These are phyloP conservation scores for Hemibagrus guttatus DNA, from an alignment of 2,797 vertebrate genomes.

Conservation along the genomic window DNA sequence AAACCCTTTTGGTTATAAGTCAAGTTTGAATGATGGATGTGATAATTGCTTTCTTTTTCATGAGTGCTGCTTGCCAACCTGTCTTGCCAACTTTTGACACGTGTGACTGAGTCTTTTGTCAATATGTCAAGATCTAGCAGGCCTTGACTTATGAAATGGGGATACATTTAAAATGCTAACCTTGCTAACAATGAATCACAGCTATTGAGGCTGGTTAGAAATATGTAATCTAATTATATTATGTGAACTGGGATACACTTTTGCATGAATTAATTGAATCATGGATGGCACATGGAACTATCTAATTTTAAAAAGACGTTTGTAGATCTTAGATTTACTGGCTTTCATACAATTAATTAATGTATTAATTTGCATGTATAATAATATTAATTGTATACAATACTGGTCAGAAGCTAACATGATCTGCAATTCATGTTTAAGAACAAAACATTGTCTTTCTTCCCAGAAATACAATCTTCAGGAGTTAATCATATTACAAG, in stretches of 20 bases:
- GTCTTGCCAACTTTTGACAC: slow-evolving; percentile 17
- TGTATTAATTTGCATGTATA: background rate
- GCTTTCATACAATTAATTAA: background rate
- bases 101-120: slow-evolving; percentile 26
- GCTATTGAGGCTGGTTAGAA: background rate
- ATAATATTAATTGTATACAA: background rate
- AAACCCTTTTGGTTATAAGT: slow-evolving; percentile 37
- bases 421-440: background rate
- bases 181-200: background rate
- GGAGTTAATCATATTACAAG: background rate
- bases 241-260: background rate
- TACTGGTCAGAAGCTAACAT: background rate
- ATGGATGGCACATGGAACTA: background rate
- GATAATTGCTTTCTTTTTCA: slow-evolving; percentile 36
- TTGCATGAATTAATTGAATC: background rate
- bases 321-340: background rate
- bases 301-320: background rate
- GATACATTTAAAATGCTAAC: slow-evolving; percentile 8
- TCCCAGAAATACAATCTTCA: background rate
- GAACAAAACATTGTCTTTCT: background rate
- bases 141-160: slow-evolving; percentile 5
- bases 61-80: slow-evolving; percentile 28
- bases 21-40: slow-evolving; percentile 45
- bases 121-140: slow-evolving; percentile 9
- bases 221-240: background rate